Base-by-base conservation (phyloP, 1,140 invertebrate genomes). In the Solen grandis region DNA sequence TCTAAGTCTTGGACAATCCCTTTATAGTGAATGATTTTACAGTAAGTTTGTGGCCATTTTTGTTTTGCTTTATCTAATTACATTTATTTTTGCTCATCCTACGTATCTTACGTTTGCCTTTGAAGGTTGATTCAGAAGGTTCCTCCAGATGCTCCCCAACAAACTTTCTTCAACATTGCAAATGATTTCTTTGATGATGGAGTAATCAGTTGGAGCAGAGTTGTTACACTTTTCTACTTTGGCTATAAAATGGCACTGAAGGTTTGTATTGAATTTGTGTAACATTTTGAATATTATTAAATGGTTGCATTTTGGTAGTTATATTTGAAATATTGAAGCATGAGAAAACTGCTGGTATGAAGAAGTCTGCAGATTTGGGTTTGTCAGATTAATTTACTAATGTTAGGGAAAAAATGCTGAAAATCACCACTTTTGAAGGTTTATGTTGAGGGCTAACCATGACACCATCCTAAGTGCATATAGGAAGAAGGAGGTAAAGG, bases 141-240 rank as follows among this genome's bases (percentile, higher is more conserved):
- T 10, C 81, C 87, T n/a, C 88, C 89, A 19, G 87, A 91, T 76
- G 87, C 86, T 33, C 84, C 89, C 27, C 82, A 88, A 38, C 76
- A 89, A 19, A 91, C 90, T 22, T 90, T 92, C 70, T 72, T 89
- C 10, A 87, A 84, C 75, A 90, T 92, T 36, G 91, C 91, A 57
- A 86, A 85, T 52, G 86, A 89, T 60, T 88, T 92, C 31, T 91
- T 92, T 77, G 52, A 77, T 13, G 91, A 91, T 86, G 91, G 91
- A 35, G 75, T 89, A 2, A 90, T 88, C 66, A 92, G 88, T 83
- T 92, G 91, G 91, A 91, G 91, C 10, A 70, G 90, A 69, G 89
- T 92, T 31, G 90, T 89, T 8, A 85, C 88, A 14, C 80, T 92
- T 5, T 92, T 92, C 81, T 92, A 92, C 72, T 92, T 92, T 88